phyloP scores from a whole-genome alignment of 2,113 vertebrate genomes.

The Channa maculata region DNA sequence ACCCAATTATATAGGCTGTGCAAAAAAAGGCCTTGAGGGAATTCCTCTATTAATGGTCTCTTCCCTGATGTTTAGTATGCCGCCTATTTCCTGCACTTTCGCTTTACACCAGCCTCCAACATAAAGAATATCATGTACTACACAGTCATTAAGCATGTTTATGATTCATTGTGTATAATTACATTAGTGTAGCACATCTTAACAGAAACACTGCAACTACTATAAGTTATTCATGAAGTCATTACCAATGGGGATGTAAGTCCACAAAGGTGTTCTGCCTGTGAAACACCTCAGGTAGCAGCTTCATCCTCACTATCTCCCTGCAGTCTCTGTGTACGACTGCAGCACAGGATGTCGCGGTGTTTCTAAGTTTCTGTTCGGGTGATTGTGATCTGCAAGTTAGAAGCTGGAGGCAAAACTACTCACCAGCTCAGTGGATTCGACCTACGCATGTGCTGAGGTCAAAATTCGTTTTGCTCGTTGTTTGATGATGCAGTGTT shows the following conservation, averaged over 20 bases:
- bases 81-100: conserved; percentile 25
- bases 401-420: no score
- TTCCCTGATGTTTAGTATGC: conserved; percentile 52
- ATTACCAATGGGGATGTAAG: conserved; percentile 1
- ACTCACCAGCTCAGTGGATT: background rate
- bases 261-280: background rate
- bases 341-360: no score
- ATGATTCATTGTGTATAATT: conserved; percentile 43
- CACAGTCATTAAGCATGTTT: conserved; percentile 35
- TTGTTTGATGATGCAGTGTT: no score
- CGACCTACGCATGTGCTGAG: background rate
- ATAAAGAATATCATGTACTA: conserved; percentile 10
- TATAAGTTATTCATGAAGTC: conserved; percentile 13
- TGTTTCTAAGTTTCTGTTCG: background rate
- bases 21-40: conserved; percentile 48
- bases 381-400: no score
- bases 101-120: conserved; percentile 27
- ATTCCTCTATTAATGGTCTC: conserved; percentile 60
- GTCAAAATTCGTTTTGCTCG: background rate
- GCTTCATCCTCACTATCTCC: no score
- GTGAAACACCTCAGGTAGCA: no score
- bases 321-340: no score
- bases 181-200: conserved; percentile 16
- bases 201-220: conserved; percentile 1
- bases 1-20: conserved; percentile 57